Base-by-base conservation (phyloP, 2,797 vertebrate genomes). In the Notolabrus celidotus region DNA sequence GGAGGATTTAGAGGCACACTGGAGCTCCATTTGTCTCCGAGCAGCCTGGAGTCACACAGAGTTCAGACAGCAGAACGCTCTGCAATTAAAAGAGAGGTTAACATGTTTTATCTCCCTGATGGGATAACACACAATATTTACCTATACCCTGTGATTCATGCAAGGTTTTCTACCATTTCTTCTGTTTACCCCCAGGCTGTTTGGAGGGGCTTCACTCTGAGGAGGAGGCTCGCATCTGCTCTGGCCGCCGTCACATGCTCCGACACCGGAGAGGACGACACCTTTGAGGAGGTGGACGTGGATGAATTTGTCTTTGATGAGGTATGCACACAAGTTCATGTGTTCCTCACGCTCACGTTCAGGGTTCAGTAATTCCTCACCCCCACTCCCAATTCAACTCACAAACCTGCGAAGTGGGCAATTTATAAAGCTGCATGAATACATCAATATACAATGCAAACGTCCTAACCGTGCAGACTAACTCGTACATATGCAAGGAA, bases 71-170 rank as follows among this genome's bases (percentile, higher is more conserved):
- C 95, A 97, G 95, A 97, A 94, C 94, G 86, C 92, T 93, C 92
- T 86, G 95, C 94, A 95, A 96, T 97, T 97, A 96, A 95, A 87
- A 96, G 87, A 90, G 88, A 92, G 92, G 84, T 93, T 93, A 93
- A 93, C 94, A 95, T 97, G 94, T 96, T 97, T 98, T 97, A 97
- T 97, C 94, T 96, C 95, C 85, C 94, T 96, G 96, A 96, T 96
- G 96, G 96, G 95, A 95, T 96, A 97, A 95, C 94, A 88, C 58
- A 90, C 94, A 92, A 95, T 96, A 96, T 97, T 95, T 96, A 94
- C 87, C 89, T 94, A 95, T 92, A 71, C 33, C 29, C 63, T 64
- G 86, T 97, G 96, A 98, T 96, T 95, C 95, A 96, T 95, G 89
- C 58, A 38, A 14, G 16, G 19, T 14, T 66, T 54, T 77, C 43